Base-by-base conservation (phyloP, 2,888 invertebrate species). In the Apodemia mormo region DNA sequence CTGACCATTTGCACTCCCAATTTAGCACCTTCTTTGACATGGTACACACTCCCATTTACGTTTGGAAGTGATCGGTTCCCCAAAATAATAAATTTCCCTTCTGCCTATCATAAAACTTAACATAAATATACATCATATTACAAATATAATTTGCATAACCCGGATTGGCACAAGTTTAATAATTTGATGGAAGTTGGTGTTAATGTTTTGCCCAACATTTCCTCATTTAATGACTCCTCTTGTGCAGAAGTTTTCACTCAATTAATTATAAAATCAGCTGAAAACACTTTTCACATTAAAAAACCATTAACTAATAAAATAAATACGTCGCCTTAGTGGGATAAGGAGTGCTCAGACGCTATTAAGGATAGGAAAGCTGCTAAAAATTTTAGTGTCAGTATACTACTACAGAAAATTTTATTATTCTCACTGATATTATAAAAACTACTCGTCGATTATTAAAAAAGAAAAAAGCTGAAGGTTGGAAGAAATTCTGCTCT, bases 221-320 rank as follows among this genome's bases (percentile, higher is more conserved):
- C 22, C 6, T 22, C 43, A 22, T n/a, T 4, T 6, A 65, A 65
- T 43, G 40, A 65, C 29, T 43, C 65, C 4, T n/a, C 43, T 10
- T 65, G 65, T 65, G 40, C 37, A 22, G 65, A 40, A n/a, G 65
- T 43, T 6, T 65, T 65, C 7, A n/a, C 52, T n/a, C n/a, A 52
- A n/a, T 52, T 52, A n/a, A 52, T 52, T n/a, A n/a, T n/a, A n/a
- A n/a, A 52, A 52, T 52, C 52, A 52, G 52, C 52, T n/a, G 52
- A 52, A 52, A 52, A 52, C 12, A 52, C 52, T 52, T 52, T 52
- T 6, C 52, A n/a, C 2, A 52, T 52, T 6, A 52, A 52, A 52
- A 43, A 65, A 22, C 43, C 9, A 43, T 45, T 45, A 4, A n/a
- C n/a, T 40, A n/a, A 43, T 30, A n/a, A 65, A 43, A 37, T 43